Base-by-base conservation (phyloP, 2,797 vertebrate species). In the Galago senegalensis region DNA sequence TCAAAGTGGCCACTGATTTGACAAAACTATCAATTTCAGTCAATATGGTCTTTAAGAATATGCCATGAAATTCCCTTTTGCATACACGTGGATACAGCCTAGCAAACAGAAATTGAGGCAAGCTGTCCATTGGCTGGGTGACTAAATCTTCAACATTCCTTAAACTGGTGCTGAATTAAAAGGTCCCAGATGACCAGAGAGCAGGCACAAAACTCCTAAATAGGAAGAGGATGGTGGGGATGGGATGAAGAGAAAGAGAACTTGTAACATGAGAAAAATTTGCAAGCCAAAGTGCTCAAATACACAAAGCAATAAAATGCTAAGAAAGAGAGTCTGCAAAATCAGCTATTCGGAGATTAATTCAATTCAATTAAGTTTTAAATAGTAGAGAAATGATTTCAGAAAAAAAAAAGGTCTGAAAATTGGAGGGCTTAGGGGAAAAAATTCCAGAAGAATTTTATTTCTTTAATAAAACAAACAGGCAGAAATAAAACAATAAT, bases 51-150 rank as follows among this genome's bases (percentile, higher is more conserved):
- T 91, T 86, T 86, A 69, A 95, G 31, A 83, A 3, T 65, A n/a
- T 43, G 31, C 14, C 79, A 79, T 86, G 63, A 69, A 89, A 83
- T 83, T 67, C 3, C n/a, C 58, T 82, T 94, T 91, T 73, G 40
- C 60, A 93, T 7, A 61, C 31, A 86, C 6, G 53, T 12, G 85
- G 49, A 77, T 43, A 53, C 4, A 80, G 16, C 16, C 53, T 40
- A 31, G 29, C 23, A 91, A 77, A 84, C 2, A 43, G 58, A 87
- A 81, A 67, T 61, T 46, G n/a, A 84, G n/a, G 43, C 20, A 49
- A 75, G 60, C 9, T 21, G 29, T n/a, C 2, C 34, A 53, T 21
- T 84, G 46, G 31, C 16, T 77, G 12, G 25, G 14, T 87, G 27
- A 58, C 29, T 56, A 3, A 56, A 46, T 81, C 63, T 91, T 92